A percentile compares a stretch with the other conserved stretches of the same genome.
These are phyloP conservation scores for Lucifuga dentata DNA, from an alignment of 2,113 vertebrate genomes.

Conservation along the genomic window DNA sequence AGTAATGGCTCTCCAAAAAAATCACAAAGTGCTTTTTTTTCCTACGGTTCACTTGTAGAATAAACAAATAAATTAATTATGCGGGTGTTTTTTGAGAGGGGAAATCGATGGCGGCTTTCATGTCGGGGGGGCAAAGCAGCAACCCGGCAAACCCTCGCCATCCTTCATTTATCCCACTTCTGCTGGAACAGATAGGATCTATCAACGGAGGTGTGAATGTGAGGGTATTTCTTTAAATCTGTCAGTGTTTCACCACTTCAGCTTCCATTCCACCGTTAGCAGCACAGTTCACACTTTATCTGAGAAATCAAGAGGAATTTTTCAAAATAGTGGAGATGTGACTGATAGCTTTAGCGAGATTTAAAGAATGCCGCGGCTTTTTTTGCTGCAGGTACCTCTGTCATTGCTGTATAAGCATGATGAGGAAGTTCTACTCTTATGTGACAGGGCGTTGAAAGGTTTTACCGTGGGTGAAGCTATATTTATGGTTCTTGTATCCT, in stretches of 20 bases:
- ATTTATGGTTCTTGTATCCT: slow-evolving; percentile 64
- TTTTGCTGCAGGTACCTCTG: slow-evolving; percentile 43
- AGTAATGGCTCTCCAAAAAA: slow-evolving; percentile 54
- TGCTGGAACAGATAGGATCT: slow-evolving; percentile 48
- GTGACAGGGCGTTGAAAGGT: slow-evolving; percentile 65
- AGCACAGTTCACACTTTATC: slow-evolving; percentile 42
- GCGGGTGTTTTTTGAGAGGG: slow-evolving; percentile 42
- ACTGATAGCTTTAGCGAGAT: slow-evolving; percentile 43
- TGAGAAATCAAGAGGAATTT: slow-evolving; percentile 44
- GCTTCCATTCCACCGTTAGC: slow-evolving; percentile 38
- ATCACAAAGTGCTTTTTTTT: slow-evolving; percentile 27
- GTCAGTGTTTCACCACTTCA: slow-evolving; percentile 52
- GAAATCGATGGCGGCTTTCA: slow-evolving; percentile 72
- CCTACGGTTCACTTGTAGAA: slow-evolving; percentile 42
- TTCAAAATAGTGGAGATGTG: slow-evolving; percentile 23
- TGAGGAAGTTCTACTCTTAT: slow-evolving; percentile 45
- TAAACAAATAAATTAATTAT: slow-evolving; percentile 76
- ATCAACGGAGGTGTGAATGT: slow-evolving; percentile 24
- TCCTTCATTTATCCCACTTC: slow-evolving; percentile 61
- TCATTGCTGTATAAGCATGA: slow-evolving; percentile 58
- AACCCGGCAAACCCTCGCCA: slow-evolving; percentile 47
- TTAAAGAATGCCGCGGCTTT: slow-evolving; percentile 39
- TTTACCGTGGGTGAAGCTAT: slow-evolving; percentile 63
- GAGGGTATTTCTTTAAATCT: slow-evolving; percentile 28
- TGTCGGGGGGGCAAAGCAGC: slow-evolving; percentile 52